These are phyloP conservation scores for Plutomurus gul DNA, from an alignment of 1,140 invertebrate genomes.

Conservation along the genomic window DNA sequence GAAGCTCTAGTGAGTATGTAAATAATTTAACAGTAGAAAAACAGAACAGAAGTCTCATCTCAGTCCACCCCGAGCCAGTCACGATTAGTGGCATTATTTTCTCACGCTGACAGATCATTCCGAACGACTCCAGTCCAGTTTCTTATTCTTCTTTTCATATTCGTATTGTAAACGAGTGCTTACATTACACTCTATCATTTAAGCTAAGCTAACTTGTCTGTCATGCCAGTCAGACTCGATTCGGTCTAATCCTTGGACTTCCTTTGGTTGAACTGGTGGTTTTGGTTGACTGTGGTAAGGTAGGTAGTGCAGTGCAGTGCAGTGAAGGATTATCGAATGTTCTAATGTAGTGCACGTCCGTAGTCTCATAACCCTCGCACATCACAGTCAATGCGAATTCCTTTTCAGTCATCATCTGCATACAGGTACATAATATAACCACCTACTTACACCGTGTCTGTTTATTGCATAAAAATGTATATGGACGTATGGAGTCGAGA, in stretches of 20 bases:
- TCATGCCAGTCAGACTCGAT: not conserved
- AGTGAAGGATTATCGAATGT: no score
- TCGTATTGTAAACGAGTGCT: not conserved
- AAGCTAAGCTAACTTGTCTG: not conserved
- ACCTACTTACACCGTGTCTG: no score
- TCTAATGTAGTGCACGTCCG: no score
- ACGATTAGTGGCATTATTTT: not conserved
- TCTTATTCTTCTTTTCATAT: not conserved
- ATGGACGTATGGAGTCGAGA: no score
- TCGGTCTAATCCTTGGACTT: not conserved
- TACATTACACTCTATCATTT: not conserved
- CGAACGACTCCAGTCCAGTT: not conserved
- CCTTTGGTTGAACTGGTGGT: not conserved
- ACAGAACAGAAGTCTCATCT: not conserved
- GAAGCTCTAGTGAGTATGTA: not conserved
- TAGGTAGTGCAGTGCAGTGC: not conserved
- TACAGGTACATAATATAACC: no score
- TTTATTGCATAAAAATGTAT: no score
- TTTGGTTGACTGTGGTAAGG: not conserved
- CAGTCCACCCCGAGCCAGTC: not conserved
- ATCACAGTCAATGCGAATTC: no score
- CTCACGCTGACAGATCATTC: not conserved
- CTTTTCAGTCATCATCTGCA: no score
- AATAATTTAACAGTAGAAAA: not conserved
- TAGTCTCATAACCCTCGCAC: no score